Evolutionary conservation across 2,113 vertebrate genomes (phyloP), one percentile per base, ranked within the genome.

Genomic region (Lucifuga dentata): DNA sequence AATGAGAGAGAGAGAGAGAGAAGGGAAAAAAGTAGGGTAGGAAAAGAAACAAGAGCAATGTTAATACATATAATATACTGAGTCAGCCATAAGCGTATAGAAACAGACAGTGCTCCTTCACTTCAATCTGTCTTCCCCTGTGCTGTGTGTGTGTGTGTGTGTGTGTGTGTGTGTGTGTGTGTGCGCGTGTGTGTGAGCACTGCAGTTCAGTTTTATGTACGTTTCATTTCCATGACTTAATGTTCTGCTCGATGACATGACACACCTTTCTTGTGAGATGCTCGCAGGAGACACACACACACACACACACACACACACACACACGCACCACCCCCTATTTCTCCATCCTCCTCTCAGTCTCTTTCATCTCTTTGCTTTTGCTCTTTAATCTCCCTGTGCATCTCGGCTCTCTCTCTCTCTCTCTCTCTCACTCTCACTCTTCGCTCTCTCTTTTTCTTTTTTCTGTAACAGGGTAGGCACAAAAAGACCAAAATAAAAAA

Each of bases 331-430:
- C 38, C n/a, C 21, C 19, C 11, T 36, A 15, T 51, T 7, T 11
- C 65, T 49, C 48, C 6, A 26, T 23, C 61, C 62, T 48, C 19
- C 39, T 53, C 26, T 20, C 26, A 64, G 35, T 72, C 66, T 62
- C 66, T 59, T 85, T 88, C 79, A 75, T 39, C 86, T 81, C 67
- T 83, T 46, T 70, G 46, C 67, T 44, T 38, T 69, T 5, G 8
- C 33, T 76, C 57, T 77, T 77, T 81, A 66, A 77, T 83, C 69
- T 75, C 63, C 55, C 41, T 56, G n/a, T 19, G 12, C 50, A 36
- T 33, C 61, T 60, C 58, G 15, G 19, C 32, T 39, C 61, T 17
- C 41, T 36, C 7, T 29, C 60, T 38, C 41, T 38, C 58, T 44
- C 26, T 17, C 2, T 60, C 55, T 46, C 58, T 46, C 57, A 35